Percentiles rank a stretch among this genome's conserved stretches.
phyloP scores from a whole-genome alignment of 2,113 vertebrate genomes.

The Corythaeola cristata region DNA sequence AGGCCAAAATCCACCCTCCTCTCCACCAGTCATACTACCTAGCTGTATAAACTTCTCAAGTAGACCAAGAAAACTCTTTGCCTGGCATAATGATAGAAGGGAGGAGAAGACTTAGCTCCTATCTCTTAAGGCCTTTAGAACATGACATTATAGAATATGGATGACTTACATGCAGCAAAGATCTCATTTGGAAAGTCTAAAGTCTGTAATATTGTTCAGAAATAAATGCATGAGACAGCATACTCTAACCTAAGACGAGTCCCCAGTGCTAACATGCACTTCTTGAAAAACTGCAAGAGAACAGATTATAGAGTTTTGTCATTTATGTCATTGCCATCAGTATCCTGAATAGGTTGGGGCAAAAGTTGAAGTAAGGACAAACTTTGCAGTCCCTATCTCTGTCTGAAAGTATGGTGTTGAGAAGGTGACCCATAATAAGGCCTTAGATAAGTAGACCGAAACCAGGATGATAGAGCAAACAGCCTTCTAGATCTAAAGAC shows the following conservation, averaged over 20 bases:
- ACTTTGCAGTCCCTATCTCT: neutral
- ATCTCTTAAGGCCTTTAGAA: neutral
- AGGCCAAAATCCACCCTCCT: neutral
- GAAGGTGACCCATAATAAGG: neutral
- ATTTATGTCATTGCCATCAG: neutral
- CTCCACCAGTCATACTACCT: neutral
- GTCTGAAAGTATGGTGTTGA: neutral
- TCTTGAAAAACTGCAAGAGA: neutral
- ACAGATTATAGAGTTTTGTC: neutral
- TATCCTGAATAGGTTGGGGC: neutral
- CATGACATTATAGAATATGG: neutral
- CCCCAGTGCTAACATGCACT: neutral
- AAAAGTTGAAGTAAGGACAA: neutral
- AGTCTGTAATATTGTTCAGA: neutral
- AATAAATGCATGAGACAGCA: neutral
- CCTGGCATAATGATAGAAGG: neutral
- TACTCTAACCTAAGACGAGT: neutral
- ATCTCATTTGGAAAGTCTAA: neutral
- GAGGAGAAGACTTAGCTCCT: neutral
- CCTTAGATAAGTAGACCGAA: neutral
- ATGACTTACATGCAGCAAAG: neutral
- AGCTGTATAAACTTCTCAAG: neutral
- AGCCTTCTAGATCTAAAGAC: neutral
- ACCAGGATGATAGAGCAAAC: neutral
- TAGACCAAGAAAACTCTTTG: neutral